These are phyloP conservation scores for Periophthalmus modestus DNA, from an alignment of 2,113 vertebrate species.

Conservation along the genomic window DNA sequence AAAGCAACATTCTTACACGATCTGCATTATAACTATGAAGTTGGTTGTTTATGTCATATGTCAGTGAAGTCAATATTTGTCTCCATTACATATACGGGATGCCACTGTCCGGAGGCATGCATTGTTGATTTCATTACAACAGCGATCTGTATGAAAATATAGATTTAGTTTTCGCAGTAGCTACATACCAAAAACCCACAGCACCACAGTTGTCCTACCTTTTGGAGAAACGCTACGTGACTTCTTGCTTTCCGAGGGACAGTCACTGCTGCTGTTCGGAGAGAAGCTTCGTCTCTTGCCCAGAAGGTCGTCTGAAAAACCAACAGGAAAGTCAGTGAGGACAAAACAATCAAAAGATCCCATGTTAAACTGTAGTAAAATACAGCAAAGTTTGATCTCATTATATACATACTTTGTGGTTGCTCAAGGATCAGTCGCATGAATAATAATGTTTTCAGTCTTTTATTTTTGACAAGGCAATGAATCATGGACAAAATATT, in stretches of 20 bases:
- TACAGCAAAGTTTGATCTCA: neutral
- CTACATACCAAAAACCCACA: neutral
- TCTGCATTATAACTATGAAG: neutral
- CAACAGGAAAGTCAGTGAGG: slow-evolving; percentile 31
- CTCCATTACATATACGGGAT: neutral
- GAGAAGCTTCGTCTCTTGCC: slow-evolving; percentile 91
- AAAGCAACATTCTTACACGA: neutral
- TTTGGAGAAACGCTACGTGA: slow-evolving; percentile 89
- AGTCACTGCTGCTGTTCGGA: slow-evolving; percentile 91
- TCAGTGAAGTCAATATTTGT: neutral
- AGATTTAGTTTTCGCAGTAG: neutral
- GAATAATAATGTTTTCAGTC: neutral
- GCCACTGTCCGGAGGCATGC: neutral
- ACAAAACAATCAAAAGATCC: slow-evolving; percentile 41
- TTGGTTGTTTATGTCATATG: neutral
- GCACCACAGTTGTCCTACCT: slow-evolving; percentile 76
- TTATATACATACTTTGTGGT: neutral
- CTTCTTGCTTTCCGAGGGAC: slow-evolving; percentile 91
- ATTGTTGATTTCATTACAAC: slow-evolving; percentile 18
- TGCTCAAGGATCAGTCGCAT: too few species aligned
- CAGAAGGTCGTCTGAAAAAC: slow-evolving; percentile 86
- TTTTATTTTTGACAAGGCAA: neutral
- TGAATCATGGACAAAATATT: neutral
- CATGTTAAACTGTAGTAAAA: neutral
- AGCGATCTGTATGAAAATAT: slow-evolving; percentile 6